A percentile compares a stretch with the other conserved stretches of the same genome.
Evolutionary conservation across 2,888 invertebrate genomes (phyloP).

Genomic region (Lypha dubia): DNA sequence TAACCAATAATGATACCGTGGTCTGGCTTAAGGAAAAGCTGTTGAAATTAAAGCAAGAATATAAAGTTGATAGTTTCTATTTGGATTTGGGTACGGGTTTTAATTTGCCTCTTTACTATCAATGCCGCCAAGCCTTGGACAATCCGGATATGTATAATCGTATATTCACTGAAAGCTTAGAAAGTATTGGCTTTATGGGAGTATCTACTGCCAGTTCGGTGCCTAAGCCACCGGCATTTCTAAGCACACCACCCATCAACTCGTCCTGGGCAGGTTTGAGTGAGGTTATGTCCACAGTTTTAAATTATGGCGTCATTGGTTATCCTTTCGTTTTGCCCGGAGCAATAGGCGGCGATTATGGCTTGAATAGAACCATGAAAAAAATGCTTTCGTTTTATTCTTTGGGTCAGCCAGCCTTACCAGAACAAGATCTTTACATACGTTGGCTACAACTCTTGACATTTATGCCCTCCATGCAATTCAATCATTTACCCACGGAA

Average conservation of each 20-base stretch:
- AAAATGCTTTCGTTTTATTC: slow-evolving; percentile 84
- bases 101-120: slow-evolving; percentile 93
- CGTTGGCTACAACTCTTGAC: slow-evolving; percentile 96
- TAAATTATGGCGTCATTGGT: slow-evolving; percentile 94
- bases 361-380: slow-evolving; percentile 84
- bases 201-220: slow-evolving; percentile 92
- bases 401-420: slow-evolving; percentile 86
- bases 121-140: slow-evolving; percentile 88
- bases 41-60: slow-evolving; percentile 87
- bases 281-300: slow-evolving; percentile 92
- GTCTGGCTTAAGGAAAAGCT: slow-evolving; percentile 92
- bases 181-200: slow-evolving; percentile 87
- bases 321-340: slow-evolving; percentile 97
- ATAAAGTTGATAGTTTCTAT: slow-evolving; percentile 93
- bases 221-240: slow-evolving; percentile 93
- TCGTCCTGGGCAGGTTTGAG: slow-evolving; percentile 94
- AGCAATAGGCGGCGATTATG: slow-evolving; percentile 95
- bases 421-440: slow-evolving; percentile 92
- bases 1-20: slow-evolving; percentile 91
- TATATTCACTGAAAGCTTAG: slow-evolving; percentile 84
- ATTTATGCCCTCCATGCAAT: slow-evolving; percentile 95
- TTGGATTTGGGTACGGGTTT: slow-evolving; percentile 92
- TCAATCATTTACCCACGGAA: slow-evolving; percentile 94
- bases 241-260: slow-evolving; percentile 92
- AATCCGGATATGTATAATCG: slow-evolving; percentile 94